Base-by-base conservation (phyloP, 2,888 invertebrate genomes). In the Rhorus exstirpatorius region DNA sequence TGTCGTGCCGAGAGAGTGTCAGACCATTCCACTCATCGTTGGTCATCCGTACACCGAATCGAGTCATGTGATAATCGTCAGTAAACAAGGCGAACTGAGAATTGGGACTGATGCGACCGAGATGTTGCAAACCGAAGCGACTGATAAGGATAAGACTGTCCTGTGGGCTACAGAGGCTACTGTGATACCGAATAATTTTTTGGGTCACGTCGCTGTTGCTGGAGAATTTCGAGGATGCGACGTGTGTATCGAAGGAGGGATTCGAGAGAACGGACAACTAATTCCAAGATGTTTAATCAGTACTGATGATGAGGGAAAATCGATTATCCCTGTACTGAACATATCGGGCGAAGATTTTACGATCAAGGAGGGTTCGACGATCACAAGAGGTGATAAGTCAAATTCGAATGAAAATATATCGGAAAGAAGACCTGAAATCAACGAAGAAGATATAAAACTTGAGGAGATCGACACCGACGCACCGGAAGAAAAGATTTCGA, bases 181-280 rank as follows among this genome's bases (percentile, higher is more conserved):
- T 2, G 31, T 31, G 6, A 31, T 31, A 31, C 31, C 31, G 6
- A 71, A 71, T 41, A 85, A 85, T 75, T 86, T 63, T 53, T 8
- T 78, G 19, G 79, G 81, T 17, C 79, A 83, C 44, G 71, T 86
- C n/a, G 53, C 41, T 8, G 83, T 86, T 3, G 44, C 38, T 3
- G 68, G 76, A 12, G 58, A 71, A 24, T 8, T 81, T 17, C 24
- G 7, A 21, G 63, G 70, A 51, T 6, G 46, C 1, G 80, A 85
- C 10, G 41, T 84, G n/a, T 83, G 72, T 63, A 19, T 81, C 3
- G 84, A 85, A 68, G 85, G 84, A 55, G 81, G 86, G 2, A 19
- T 81, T 7, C 53, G 83, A 14, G 79, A 78, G 35, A 79, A 63
- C 12, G 84, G 83, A 51, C 60, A 55, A 17, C 12, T 71, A 24